Percentiles rank a stretch among this genome's conserved stretches.
Evolutionary conservation across 2,113 vertebrate species (phyloP).

Genomic region (Ascaphus truei): DNA sequence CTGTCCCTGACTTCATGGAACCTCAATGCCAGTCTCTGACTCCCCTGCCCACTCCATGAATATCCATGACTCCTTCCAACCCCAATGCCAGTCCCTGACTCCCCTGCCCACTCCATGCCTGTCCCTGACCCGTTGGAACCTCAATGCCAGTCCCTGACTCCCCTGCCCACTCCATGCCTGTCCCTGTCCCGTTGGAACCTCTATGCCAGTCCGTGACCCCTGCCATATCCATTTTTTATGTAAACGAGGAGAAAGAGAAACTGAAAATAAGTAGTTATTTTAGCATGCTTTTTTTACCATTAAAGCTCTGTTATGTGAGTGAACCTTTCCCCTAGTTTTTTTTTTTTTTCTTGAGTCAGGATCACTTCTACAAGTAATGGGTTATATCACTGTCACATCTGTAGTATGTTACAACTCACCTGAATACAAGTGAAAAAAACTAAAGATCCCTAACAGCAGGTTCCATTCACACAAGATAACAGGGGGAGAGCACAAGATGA

Average conservation of each 20-base stretch:
- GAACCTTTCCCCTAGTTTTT: constrained; percentile 34
- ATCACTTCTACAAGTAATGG: constrained; percentile 22
- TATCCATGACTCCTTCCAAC: too few species aligned
- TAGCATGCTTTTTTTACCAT: constrained; percentile 8
- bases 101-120: too few species aligned
- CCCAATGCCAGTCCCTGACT: too few species aligned
- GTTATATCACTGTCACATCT: constrained; percentile 22
- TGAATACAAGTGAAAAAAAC: constrained; percentile 34
- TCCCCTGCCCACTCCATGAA: too few species aligned
- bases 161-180: too few species aligned
- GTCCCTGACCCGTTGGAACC: too few species aligned
- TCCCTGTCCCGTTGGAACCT: too few species aligned
- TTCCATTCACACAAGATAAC: constrained; percentile 32
- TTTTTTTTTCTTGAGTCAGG: constrained; percentile 7
- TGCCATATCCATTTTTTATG: constrained; percentile 22
- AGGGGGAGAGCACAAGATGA: constrained; percentile 9
- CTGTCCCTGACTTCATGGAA: too few species aligned
- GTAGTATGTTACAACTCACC: constrained; percentile 36
- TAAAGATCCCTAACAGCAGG: constrained; percentile 23
- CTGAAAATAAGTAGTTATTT: constrained; percentile 13
- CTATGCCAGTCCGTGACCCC: too few species aligned
- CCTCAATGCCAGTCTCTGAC: too few species aligned
- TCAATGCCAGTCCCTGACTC: too few species aligned
- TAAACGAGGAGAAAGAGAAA: background rate
- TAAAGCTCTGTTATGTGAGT: constrained; percentile 12